Evolutionary conservation across 1,140 invertebrate species (phyloP).

Genomic region (Anastatus disparis): DNA sequence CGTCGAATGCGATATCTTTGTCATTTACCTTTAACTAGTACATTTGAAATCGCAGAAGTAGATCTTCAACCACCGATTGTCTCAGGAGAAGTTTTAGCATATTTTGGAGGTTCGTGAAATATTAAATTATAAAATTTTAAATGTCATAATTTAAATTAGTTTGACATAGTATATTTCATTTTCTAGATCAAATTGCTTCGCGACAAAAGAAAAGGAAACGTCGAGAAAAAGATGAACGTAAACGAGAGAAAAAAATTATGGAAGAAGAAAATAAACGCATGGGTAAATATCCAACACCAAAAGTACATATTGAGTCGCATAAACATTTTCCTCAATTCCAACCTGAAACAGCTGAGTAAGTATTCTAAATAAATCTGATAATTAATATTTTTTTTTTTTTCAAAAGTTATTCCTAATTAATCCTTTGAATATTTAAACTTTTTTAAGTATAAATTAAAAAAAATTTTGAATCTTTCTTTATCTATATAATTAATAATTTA

Average conservation of each 20-base stretch:
- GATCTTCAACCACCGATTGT: slow-evolving; percentile 79
- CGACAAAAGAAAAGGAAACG: slow-evolving; percentile 72
- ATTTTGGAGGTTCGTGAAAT: slow-evolving; percentile 72
- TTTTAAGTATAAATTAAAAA: neutral
- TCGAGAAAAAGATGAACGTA: slow-evolving; percentile 75
- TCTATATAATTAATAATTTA: slow-evolving; percentile 1
- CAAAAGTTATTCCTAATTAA: too few relatives aligned
- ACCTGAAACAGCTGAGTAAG: slow-evolving; percentile 57
- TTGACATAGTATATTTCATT: neutral
- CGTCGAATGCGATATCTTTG: slow-evolving; percentile 83
- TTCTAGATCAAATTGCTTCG: slow-evolving; percentile 73
- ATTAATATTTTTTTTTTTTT: too few relatives aligned
- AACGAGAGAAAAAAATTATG: slow-evolving; percentile 76
- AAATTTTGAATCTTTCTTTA: too few relatives aligned
- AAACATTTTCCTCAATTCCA: slow-evolving; percentile 76
- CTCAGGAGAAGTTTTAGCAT: slow-evolving; percentile 72
- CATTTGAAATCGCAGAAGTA: slow-evolving; percentile 91
- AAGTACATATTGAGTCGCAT: slow-evolving; percentile 72
- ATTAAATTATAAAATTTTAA: neutral
- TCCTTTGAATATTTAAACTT: too few relatives aligned
- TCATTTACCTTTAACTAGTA: slow-evolving; percentile 90
- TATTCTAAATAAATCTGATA: slow-evolving; percentile 35
- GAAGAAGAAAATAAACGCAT: slow-evolving; percentile 77
- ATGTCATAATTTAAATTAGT: slow-evolving; percentile 28
- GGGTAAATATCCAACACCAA: slow-evolving; percentile 71